Percentiles rank a stretch among this genome's conserved stretches.
phyloP scores from a whole-genome alignment of 2,888 invertebrate genomes.

The Leptinotarsa peninsularis region DNA sequence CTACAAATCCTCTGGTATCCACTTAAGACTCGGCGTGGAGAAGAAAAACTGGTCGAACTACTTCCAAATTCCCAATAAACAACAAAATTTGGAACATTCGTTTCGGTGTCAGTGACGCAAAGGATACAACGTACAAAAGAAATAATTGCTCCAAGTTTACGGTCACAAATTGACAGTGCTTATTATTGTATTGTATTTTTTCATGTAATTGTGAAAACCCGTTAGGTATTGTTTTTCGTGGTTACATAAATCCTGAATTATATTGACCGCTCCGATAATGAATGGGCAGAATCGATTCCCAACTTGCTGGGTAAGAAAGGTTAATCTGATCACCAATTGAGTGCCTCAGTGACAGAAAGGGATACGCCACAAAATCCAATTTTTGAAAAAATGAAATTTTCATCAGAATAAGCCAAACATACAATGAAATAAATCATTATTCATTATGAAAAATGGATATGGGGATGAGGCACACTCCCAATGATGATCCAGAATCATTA shows the following conservation, averaged over 20 bases:
- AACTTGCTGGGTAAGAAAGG: neutral
- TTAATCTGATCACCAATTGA: no score
- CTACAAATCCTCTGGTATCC: slow-evolving; percentile 32
- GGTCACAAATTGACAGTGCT: slow-evolving; percentile 23
- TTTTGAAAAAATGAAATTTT: no score
- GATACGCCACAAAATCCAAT: no score
- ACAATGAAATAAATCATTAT: no score
- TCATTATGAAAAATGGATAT: no score
- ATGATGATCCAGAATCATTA: no score
- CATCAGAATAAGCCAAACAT: no score
- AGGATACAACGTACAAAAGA: slow-evolving; percentile 6
- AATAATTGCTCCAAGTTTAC: slow-evolving; percentile 23
- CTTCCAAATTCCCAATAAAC: slow-evolving; percentile 27
- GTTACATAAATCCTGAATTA: slow-evolving; percentile 8
- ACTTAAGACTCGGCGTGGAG: slow-evolving; percentile 11
- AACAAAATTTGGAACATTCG: slow-evolving; percentile 28
- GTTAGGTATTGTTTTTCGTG: slow-evolving; percentile 22
- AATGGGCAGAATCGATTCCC: neutral
- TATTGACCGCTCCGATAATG: neutral
- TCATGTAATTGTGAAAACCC: slow-evolving; percentile 18
- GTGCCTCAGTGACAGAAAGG: no score
- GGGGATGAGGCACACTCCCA: no score
- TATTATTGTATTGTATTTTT: slow-evolving; percentile 28
- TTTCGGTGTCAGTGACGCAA: slow-evolving; percentile 22
- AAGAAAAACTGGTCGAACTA: slow-evolving; percentile 23